phyloP scores from a whole-genome alignment of 2,888 invertebrate genomes.

The Trypoxylon attenuatum region DNA sequence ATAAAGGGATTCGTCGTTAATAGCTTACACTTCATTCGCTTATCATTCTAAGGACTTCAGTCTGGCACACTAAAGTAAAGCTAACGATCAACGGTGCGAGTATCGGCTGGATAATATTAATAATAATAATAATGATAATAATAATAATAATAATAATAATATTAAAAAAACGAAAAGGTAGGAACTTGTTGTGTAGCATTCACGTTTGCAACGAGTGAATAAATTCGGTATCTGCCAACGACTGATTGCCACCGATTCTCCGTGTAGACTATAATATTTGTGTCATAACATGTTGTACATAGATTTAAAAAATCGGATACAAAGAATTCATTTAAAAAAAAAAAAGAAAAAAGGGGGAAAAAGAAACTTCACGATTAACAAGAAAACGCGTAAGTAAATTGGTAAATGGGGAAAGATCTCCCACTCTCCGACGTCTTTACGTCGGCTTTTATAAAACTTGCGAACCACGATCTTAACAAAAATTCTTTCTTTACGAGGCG shows the following conservation, averaged over 20 bases:
- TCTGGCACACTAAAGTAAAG: neutral
- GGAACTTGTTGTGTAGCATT: neutral
- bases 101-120: neutral
- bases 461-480: neutral
- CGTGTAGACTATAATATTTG: slow-evolving; percentile 2
- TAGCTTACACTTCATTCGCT: slow-evolving; percentile 9
- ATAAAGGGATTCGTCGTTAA: slow-evolving; percentile 10
- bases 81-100: slow-evolving; percentile 3
- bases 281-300: slow-evolving; percentile 5
- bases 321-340: slow-evolving; percentile 13
- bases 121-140: too few relatives aligned
- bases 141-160: neutral
- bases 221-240: neutral
- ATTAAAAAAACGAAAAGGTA: neutral
- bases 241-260: slow-evolving; percentile 17
- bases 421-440: neutral
- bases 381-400: neutral
- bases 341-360: slow-evolving; percentile 2
- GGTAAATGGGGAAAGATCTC: neutral
- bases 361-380: neutral
- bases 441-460: slow-evolving; percentile 4
- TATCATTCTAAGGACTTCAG: slow-evolving; percentile 5
- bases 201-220: neutral
- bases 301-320: slow-evolving; percentile 15
- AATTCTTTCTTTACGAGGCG: slow-evolving; percentile 46